phyloP scores from a whole-genome alignment of 2,888 invertebrate species.

The Hyalella azteca region DNA sequence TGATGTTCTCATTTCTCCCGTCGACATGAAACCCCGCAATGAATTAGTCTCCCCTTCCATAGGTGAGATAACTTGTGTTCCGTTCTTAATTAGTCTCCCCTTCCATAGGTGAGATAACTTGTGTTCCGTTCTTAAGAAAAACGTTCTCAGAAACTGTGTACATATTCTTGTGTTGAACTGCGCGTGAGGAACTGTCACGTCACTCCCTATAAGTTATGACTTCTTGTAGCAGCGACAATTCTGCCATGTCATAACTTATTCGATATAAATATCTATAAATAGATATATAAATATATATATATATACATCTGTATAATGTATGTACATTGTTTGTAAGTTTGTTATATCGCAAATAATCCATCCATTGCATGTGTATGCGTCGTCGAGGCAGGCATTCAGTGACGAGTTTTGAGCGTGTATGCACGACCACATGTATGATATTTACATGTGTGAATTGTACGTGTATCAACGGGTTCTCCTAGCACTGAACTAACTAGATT shows the following conservation, averaged over 20 bases:
- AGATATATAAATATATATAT: conserved; percentile 6
- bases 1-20: no score
- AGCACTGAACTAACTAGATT: background rate
- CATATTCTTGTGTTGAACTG: background rate
- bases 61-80: background rate
- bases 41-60: background rate
- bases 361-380: conserved; percentile 14
- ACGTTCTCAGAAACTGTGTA: background rate
- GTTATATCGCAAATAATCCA: conserved; percentile 13
- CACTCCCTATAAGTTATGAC: background rate
- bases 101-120: background rate
- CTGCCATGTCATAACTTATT: background rate
- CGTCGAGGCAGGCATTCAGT: background rate
- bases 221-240: background rate
- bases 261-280: background rate
- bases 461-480: background rate
- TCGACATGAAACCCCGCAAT: no score
- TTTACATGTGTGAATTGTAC: background rate
- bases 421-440: background rate
- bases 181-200: background rate
- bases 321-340: conserved; percentile 21
- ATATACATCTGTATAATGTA: conserved; percentile 2
- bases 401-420: background rate
- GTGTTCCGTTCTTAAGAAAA: background rate
- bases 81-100: background rate